A percentile compares a stretch with the other conserved stretches of the same genome.
phyloP scores from a whole-genome alignment of 2,888 invertebrate genomes.

The Hydroisotoma schaefferi region DNA sequence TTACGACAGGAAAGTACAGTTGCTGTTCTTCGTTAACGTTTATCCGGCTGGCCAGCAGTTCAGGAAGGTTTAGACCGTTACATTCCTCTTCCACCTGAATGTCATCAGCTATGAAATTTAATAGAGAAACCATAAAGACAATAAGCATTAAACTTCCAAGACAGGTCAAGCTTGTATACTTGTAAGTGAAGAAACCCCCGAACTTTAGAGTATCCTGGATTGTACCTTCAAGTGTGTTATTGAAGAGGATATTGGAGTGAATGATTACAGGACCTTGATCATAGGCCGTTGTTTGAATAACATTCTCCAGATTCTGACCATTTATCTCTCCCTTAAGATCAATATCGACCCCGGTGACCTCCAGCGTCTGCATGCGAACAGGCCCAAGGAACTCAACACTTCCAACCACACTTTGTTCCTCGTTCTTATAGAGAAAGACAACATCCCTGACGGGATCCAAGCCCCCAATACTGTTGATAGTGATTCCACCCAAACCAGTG shows the following conservation, averaged over 20 bases:
- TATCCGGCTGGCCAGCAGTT: constrained; percentile 16
- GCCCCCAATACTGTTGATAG: constrained; percentile 25
- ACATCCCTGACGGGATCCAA: constrained; percentile 21
- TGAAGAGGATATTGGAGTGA: constrained; percentile 20
- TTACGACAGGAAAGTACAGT: constrained; percentile 3
- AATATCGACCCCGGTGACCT: constrained; percentile 13
- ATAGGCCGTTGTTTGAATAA: constrained; percentile 28
- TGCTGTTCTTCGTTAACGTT: not conserved
- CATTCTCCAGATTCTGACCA: constrained; percentile 4
- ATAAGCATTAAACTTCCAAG: not conserved
- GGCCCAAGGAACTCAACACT: constrained; percentile 1
- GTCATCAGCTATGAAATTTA: constrained; percentile 14
- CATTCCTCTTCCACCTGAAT: constrained; percentile 12
- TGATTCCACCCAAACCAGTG: constrained; percentile 12
- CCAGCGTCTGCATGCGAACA: not conserved
- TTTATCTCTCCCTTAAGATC: constrained; percentile 18
- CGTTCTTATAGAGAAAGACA: constrained; percentile 12
- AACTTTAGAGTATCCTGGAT: not conserved
- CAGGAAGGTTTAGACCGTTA: constrained; percentile 9
- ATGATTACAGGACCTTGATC: constrained; percentile 19
- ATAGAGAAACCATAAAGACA: constrained; percentile 2
- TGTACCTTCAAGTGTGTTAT: constrained; percentile 17
- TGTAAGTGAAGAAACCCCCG: not conserved
- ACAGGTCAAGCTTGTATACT: not conserved
- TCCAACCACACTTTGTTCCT: constrained; percentile 18